Percentiles rank a stretch among this genome's conserved stretches.
phyloP scores from a whole-genome alignment of 2,113 vertebrate genomes.

The Gallinago paraguaiae region DNA sequence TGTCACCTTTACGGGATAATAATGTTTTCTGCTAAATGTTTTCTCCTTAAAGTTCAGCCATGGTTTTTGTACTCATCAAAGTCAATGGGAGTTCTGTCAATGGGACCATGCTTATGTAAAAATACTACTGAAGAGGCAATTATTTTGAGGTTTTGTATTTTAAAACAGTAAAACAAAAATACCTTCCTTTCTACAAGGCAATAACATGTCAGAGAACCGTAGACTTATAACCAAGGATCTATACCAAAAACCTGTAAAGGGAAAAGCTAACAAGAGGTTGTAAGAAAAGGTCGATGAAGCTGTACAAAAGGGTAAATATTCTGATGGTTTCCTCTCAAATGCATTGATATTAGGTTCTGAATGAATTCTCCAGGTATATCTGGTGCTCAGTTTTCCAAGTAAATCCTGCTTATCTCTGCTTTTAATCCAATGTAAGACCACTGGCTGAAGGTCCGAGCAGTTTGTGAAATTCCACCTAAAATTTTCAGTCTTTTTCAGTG shows the following conservation, averaged over 20 bases:
- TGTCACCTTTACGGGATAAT: not conserved
- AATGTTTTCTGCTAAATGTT: not conserved
- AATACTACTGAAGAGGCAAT: not conserved
- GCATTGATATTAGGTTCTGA: constrained; percentile 38
- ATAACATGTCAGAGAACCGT: not conserved
- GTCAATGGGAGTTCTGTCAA: not conserved
- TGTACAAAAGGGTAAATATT: constrained; percentile 57
- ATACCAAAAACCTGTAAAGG: constrained; percentile 45
- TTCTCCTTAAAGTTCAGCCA: not conserved
- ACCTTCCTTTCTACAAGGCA: constrained; percentile 6
- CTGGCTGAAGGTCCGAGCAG: not conserved
- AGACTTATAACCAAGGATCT: constrained; percentile 38
- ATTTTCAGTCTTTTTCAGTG: not conserved
- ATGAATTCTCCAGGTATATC: constrained; percentile 36
- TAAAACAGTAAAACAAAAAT: constrained; percentile 6
- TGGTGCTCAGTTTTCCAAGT: constrained; percentile 9
- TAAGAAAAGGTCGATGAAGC: constrained; percentile 48
- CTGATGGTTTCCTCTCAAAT: constrained; percentile 43
- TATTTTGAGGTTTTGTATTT: not conserved
- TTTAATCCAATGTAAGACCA: not conserved
- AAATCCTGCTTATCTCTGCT: constrained; percentile 40
- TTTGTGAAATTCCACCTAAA: constrained; percentile 37
- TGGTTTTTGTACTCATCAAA: not conserved
- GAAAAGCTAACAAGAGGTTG: constrained; percentile 48
- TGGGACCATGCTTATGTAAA: not conserved